Conservation (phyloP, 2,888 invertebrate genomes). For the Masnerella sp. region DNA sequence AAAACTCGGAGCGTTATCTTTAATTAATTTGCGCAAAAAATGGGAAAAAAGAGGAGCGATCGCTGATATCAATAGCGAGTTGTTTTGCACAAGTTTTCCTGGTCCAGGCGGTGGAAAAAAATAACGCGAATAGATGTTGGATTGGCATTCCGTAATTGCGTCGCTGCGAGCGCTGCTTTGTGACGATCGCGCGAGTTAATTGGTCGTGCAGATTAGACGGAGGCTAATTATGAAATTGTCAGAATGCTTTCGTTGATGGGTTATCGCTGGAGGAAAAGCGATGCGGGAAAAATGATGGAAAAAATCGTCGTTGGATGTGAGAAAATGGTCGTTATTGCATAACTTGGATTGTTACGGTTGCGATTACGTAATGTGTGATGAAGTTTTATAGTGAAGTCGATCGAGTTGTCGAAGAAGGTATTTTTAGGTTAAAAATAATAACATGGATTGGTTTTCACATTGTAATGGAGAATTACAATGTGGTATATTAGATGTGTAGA, state of each 20-base stretch:
- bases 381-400: too few relatives aligned
- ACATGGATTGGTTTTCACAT: too few relatives aligned
- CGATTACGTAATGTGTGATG: not conserved
- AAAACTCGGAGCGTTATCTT: too few relatives aligned
- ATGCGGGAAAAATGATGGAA: conserved; percentile 29
- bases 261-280: conserved; percentile 36
- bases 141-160: conserved; percentile 61
- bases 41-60: not conserved
- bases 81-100: too few relatives aligned
- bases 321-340: conserved; percentile 35
- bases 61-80: conserved; percentile 13
- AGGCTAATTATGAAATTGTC: conserved; percentile 65
- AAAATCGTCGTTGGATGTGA: conserved; percentile 23
- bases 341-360: conserved; percentile 16
- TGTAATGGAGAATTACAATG: too few relatives aligned
- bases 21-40: too few relatives aligned
- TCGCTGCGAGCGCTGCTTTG: conserved; percentile 50
- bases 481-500: too few relatives aligned
- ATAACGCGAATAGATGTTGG: conserved; percentile 39
- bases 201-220: conserved; percentile 63
- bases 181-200: conserved; percentile 63
- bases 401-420: too few relatives aligned
- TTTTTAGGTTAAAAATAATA: too few relatives aligned
- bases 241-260: conserved; percentile 59
- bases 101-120: too few relatives aligned